Evolutionary conservation across 1,140 invertebrate species (phyloP).

Genomic region (Drosophila ambigua): DNA sequence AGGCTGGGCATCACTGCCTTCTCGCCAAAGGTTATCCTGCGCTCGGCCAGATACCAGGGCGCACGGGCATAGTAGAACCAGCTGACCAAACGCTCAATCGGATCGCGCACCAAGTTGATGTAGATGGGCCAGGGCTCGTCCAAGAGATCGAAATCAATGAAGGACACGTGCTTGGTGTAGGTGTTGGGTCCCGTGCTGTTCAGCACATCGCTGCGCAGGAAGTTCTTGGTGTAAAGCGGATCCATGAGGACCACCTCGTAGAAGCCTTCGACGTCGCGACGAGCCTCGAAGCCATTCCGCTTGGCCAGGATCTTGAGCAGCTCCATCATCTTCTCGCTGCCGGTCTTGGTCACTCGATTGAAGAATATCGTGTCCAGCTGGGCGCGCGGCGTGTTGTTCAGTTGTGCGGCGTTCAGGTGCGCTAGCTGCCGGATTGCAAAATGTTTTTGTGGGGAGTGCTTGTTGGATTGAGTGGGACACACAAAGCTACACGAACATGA

Average conservation of each 20-base stretch:
- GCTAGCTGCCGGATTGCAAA: conserved; percentile 74
- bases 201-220: conserved; percentile 85
- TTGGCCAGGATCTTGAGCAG: conserved; percentile 89
- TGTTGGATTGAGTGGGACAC: conserved; percentile 43
- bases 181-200: conserved; percentile 85
- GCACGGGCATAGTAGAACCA: conserved; percentile 94
- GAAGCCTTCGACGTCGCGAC: conserved; percentile 91
- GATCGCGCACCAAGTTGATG: conserved; percentile 94
- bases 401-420: conserved; percentile 79
- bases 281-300: conserved; percentile 91
- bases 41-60: conserved; percentile 94
- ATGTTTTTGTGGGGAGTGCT: conserved; percentile 35
- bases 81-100: conserved; percentile 94
- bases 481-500: conserved; percentile 42
- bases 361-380: conserved; percentile 92
- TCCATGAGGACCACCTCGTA: conserved; percentile 87
- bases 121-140: conserved; percentile 92
- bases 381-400: conserved; percentile 92
- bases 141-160: conserved; percentile 90
- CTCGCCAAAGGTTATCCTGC: conserved; percentile 92
- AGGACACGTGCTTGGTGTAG: conserved; percentile 93
- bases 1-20: conserved; percentile 90
- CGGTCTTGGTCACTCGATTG: conserved; percentile 94
- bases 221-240: conserved; percentile 88
- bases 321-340: conserved; percentile 94